phyloP scores from a whole-genome alignment of 2,888 invertebrate species.

The Tyria jacobaeae region DNA sequence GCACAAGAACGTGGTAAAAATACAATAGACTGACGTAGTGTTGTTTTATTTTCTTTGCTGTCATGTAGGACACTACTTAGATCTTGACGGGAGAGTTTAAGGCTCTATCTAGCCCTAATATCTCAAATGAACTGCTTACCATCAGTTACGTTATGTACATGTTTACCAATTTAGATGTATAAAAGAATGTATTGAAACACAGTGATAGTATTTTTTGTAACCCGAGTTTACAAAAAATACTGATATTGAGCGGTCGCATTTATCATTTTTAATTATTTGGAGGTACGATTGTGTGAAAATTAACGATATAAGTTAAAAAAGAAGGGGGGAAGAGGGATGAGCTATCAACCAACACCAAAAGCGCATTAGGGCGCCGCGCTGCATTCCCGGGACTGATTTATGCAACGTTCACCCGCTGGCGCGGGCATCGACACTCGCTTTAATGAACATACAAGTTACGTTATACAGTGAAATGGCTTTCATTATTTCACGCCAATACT shows the following conservation, averaged over 20 bases:
- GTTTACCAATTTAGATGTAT: no score
- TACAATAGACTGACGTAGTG: background rate
- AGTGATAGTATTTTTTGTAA: background rate
- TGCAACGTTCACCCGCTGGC: constrained; percentile 76
- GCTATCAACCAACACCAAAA: constrained; percentile 83
- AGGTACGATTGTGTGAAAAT: constrained; percentile 50
- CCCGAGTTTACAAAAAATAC: background rate
- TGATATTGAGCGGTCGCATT: constrained; percentile 36
- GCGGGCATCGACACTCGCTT: constrained; percentile 78
- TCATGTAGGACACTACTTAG: no score
- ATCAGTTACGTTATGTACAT: background rate
- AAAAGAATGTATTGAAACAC: constrained; percentile 12
- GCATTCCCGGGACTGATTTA: constrained; percentile 83
- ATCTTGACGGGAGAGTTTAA: no score
- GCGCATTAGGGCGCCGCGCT: constrained; percentile 81
- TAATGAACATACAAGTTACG: constrained; percentile 83
- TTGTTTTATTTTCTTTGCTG: background rate
- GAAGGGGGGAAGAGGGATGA: constrained; percentile 62
- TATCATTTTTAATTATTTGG: constrained; percentile 45
- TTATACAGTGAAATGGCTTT: constrained; percentile 77
- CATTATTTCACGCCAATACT: constrained; percentile 80
- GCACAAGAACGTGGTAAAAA: background rate
- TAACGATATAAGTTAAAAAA: constrained; percentile 56
- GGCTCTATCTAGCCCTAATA: no score
- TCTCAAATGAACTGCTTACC: background rate